Evolutionary conservation across 2,888 invertebrate genomes (phyloP).

Genomic region (Bellardia pandia): DNA sequence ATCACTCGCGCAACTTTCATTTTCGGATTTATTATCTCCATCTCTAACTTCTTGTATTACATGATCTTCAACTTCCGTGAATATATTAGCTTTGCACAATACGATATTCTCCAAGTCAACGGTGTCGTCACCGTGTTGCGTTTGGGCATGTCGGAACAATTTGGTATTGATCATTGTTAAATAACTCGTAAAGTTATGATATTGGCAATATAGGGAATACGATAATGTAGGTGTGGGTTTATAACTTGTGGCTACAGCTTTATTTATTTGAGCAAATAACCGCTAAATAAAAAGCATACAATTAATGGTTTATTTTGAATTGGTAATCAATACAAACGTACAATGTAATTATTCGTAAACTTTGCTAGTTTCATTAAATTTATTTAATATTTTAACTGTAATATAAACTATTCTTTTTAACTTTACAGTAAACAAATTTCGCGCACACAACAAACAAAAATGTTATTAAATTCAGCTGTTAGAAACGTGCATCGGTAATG

Average conservation of each 20-base stretch:
- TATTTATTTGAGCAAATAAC: slow-evolving; percentile 7
- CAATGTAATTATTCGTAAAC: neutral
- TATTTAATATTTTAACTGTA: slow-evolving; percentile 1
- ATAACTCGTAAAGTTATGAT: neutral
- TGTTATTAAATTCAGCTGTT: neutral
- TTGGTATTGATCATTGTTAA: slow-evolving; percentile 38
- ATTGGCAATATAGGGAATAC: neutral
- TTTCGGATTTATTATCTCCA: neutral
- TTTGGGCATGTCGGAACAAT: slow-evolving; percentile 77
- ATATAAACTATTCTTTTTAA: neutral
- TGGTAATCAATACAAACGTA: neutral
- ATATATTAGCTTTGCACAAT: slow-evolving; percentile 76
- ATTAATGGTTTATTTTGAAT: neutral
- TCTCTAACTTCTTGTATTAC: neutral
- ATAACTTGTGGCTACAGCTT: neutral
- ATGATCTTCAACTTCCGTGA: neutral
- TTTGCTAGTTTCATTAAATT: slow-evolving; percentile 44
- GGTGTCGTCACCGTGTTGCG: slow-evolving; percentile 79
- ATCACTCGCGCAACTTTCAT: neutral
- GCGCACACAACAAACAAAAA: neutral
- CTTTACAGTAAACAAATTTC: slow-evolving; percentile 15
- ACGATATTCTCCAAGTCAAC: slow-evolving; percentile 80
- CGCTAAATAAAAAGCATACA: neutral
- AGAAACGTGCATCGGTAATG: slow-evolving; percentile 22
- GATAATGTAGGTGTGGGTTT: neutral